Percentiles rank a stretch among this genome's conserved stretches.
Evolutionary conservation across 1,140 invertebrate species (phyloP).

Genomic region (Drosophila chauvacae): DNA sequence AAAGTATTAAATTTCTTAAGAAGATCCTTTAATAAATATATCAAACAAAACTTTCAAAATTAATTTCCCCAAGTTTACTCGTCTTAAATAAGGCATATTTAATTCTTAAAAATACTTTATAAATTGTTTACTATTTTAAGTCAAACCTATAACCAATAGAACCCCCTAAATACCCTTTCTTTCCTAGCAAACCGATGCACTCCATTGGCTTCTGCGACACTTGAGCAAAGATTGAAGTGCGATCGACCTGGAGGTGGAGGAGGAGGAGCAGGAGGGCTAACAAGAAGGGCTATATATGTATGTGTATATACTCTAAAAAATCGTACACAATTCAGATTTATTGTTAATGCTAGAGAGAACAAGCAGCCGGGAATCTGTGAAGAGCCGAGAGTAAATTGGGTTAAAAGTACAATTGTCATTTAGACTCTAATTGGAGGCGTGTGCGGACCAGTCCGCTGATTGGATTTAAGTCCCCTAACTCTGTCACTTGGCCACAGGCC

Average conservation of each 20-base stretch:
- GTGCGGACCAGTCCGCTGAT: conserved; percentile 71
- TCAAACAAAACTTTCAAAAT: no score
- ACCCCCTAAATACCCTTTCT: conserved; percentile 3
- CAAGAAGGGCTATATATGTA: conserved; percentile 7
- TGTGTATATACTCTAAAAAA: conserved; percentile 27
- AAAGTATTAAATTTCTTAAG: no score
- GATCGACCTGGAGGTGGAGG: conserved; percentile 16
- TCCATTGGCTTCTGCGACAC: conserved; percentile 41
- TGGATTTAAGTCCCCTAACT: conserved; percentile 61
- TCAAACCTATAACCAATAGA: no score
- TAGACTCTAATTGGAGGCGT: conserved; percentile 81
- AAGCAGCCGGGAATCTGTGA: conserved; percentile 54
- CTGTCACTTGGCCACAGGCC: conserved; percentile 75
- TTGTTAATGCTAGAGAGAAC: conserved; percentile 57
- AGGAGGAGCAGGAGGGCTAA: conserved; percentile 3
- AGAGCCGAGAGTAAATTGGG: conserved; percentile 65
- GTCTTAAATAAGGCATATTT: not conserved
- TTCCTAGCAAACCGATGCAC: conserved; percentile 28
- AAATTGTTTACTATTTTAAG: not conserved
- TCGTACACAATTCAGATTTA: conserved; percentile 74
- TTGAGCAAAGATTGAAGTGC: conserved; percentile 49
- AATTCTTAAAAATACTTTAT: not conserved
- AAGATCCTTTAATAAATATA: no score
- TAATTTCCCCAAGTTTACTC: not conserved
- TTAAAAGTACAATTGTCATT: conserved; percentile 82